Evolutionary conservation across 2,113 vertebrate species (phyloP).

Genomic region (Promerops cafer): DNA sequence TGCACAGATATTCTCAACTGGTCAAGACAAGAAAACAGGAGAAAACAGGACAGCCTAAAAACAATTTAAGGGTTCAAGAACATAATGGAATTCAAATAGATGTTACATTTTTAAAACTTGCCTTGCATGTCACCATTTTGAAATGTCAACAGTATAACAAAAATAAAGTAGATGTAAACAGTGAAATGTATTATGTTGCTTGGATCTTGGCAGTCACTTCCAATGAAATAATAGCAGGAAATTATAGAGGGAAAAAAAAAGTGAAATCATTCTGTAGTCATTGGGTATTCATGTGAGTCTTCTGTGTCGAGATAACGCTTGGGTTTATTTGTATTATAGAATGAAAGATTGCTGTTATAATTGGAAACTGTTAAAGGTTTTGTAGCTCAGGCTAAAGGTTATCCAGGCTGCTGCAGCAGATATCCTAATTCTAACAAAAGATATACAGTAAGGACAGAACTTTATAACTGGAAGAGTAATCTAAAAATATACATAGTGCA

Average conservation of each 20-base stretch:
- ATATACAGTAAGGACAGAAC: conserved; percentile 20
- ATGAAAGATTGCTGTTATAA: conserved; percentile 63
- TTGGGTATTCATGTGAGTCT: conserved; percentile 44
- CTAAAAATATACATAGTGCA: conserved; percentile 34
- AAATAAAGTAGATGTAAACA: conserved; percentile 54
- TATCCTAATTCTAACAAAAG: conserved; percentile 56
- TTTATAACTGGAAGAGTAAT: neutral
- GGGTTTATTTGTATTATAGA: conserved; percentile 61
- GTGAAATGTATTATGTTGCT: conserved; percentile 29
- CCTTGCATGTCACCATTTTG: neutral
- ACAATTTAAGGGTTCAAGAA: neutral
- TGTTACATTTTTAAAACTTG: neutral
- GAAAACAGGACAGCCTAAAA: neutral
- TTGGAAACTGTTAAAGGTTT: conserved; percentile 61
- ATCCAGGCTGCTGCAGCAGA: conserved; percentile 48
- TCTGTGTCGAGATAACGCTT: conserved; percentile 62
- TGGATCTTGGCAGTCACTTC: conserved; percentile 38
- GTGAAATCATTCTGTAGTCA: conserved; percentile 53
- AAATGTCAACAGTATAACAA: conserved; percentile 36
- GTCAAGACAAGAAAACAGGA: neutral
- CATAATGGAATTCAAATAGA: neutral
- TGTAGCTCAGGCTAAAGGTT: conserved; percentile 57
- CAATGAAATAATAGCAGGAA: conserved; percentile 68
- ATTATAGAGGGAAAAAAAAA: conserved; percentile 41
- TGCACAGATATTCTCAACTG: neutral